Percentiles rank a stretch among this genome's conserved stretches.
These are phyloP conservation scores for Zele albiditarsus DNA, from an alignment of 2,888 invertebrate species.

Conservation along the genomic window DNA sequence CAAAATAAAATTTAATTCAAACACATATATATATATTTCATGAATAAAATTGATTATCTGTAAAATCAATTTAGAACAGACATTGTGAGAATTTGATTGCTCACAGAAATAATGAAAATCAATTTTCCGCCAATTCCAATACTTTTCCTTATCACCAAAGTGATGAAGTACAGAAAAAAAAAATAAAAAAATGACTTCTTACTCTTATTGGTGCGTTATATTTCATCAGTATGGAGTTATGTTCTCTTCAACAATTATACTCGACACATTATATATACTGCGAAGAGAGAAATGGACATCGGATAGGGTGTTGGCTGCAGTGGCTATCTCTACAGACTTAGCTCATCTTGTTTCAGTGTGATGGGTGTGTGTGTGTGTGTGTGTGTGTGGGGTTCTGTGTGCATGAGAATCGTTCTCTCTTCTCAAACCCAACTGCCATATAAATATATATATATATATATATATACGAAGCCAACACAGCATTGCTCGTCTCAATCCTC, in stretches of 20 bases:
- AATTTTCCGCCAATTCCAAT: too few species aligned
- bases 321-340: slow-evolving; percentile 67
- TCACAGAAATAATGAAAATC: too few species aligned
- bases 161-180: not conserved
- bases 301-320: slow-evolving; percentile 68
- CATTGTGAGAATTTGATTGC: too few species aligned
- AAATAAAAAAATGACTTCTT: not conserved
- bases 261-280: not conserved
- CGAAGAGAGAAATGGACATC: slow-evolving; percentile 52
- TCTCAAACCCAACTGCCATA: slow-evolving; percentile 36
- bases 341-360: slow-evolving; percentile 51
- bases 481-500: slow-evolving; percentile 27
- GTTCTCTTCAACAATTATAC: not conserved
- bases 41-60: too few species aligned
- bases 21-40: too few species aligned
- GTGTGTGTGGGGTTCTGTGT: slow-evolving; percentile 3
- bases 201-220: not conserved
- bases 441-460: not conserved
- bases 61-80: too few species aligned
- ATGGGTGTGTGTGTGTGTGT: too few species aligned
- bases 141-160: too few species aligned
- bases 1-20: too few species aligned
- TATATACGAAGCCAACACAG: slow-evolving; percentile 22
- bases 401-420: slow-evolving; percentile 15
- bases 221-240: not conserved